phyloP scores from a whole-genome alignment of 2,888 invertebrate species.

The Eutolmus rufibarbis region DNA sequence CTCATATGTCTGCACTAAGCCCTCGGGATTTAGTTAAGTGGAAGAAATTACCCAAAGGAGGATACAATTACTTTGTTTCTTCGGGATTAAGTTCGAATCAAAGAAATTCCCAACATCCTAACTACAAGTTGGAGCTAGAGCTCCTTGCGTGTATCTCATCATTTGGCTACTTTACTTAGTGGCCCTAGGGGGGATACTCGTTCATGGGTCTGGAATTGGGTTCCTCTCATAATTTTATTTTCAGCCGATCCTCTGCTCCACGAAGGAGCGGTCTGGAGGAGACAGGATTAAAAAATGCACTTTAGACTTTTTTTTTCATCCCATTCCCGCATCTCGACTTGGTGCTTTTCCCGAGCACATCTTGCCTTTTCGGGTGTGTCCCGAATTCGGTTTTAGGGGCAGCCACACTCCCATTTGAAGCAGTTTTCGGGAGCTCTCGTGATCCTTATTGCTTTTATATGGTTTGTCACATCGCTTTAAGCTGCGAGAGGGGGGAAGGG shows the following conservation, averaged over 20 bases:
- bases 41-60: slow-evolving; percentile 59
- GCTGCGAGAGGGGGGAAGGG: neutral
- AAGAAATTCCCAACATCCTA: slow-evolving; percentile 52
- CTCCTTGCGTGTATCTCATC: slow-evolving; percentile 38
- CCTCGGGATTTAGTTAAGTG: slow-evolving; percentile 58
- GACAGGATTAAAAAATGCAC: slow-evolving; percentile 21
- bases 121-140: neutral
- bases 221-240: slow-evolving; percentile 40
- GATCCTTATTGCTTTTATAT: slow-evolving; percentile 33
- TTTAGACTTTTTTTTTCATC: neutral
- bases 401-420: neutral
- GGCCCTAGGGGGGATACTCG: slow-evolving; percentile 13
- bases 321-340: neutral
- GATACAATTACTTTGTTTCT: slow-evolving; percentile 55
- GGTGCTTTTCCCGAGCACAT: neutral
- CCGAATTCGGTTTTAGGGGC: neutral
- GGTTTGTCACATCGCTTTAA: neutral
- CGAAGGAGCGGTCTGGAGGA: neutral
- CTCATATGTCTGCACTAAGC: slow-evolving; percentile 55
- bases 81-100: slow-evolving; percentile 59
- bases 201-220: slow-evolving; percentile 29
- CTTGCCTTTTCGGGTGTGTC: neutral
- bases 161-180: slow-evolving; percentile 32
- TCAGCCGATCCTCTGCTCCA: neutral
- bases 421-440: neutral